Conservation (phyloP, 64 coral and sea anemone genomes). For the Montipora capricornis region DNA sequence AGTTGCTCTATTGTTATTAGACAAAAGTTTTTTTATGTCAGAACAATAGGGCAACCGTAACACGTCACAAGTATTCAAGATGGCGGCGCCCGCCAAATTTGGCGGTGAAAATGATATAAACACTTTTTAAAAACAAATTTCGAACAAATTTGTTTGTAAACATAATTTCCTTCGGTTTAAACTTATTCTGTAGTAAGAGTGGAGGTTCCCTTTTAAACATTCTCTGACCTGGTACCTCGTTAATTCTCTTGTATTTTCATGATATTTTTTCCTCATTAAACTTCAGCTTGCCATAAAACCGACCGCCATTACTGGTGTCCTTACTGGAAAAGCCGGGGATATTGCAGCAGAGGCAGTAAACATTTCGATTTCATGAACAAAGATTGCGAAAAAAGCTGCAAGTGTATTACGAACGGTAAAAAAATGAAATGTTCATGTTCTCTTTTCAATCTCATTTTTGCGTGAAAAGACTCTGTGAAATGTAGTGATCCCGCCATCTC, state of each 20-base stretch:
- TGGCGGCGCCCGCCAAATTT: too few species aligned
- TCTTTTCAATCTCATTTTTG: not conserved
- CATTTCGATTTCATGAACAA: conserved; percentile 60
- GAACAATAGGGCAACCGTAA: too few species aligned
- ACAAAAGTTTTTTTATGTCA: too few species aligned
- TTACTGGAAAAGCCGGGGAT: conserved; percentile 65
- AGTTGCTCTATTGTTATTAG: too few species aligned
- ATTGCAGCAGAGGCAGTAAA: not conserved
- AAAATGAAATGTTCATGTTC: not conserved
- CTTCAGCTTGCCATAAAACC: conserved; percentile 62
- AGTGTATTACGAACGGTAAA: conserved; percentile 5
- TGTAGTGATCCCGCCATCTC: not conserved
- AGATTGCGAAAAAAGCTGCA: conserved; percentile 82
- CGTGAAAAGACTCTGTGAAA: not conserved
- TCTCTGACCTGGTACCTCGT: too few species aligned
- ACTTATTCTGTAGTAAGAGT: too few species aligned
- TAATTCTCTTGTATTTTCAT: not conserved
- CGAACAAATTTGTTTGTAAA: too few species aligned
- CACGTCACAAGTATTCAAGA: too few species aligned
- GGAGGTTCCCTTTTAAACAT: too few species aligned
- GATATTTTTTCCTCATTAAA: not conserved
- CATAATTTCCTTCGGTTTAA: too few species aligned
- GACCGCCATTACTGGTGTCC: conserved; percentile 61
- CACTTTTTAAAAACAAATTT: too few species aligned
- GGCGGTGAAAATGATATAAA: too few species aligned